These are phyloP conservation scores for Gallirallus australis DNA, from an alignment of 2,797 vertebrate genomes.

Conservation along the genomic window DNA sequence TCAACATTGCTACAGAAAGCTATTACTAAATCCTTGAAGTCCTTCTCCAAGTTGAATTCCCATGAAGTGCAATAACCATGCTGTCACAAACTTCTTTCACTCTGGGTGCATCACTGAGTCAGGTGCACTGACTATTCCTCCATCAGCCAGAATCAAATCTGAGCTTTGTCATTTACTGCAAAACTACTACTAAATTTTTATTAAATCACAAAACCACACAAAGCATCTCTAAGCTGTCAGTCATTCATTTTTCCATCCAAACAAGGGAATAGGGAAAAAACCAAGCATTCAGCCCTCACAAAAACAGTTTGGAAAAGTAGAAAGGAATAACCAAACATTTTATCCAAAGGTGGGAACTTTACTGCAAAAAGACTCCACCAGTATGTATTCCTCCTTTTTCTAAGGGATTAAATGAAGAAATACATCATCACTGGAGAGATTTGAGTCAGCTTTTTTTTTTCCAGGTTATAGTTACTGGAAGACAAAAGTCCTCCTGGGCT, in stretches of 20 bases:
- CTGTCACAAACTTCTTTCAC: not conserved
- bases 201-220: not conserved
- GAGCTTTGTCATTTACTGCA: not conserved
- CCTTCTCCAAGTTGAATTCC: not conserved
- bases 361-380: not conserved
- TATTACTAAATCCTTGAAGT: not conserved
- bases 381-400: not conserved
- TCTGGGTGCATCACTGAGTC: not conserved
- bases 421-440: not conserved
- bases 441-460: not conserved
- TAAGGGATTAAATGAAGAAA: not conserved
- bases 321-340: not conserved
- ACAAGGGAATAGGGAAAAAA: accelerated
- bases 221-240: not conserved
- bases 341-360: not conserved
- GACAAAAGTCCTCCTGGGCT: not conserved
- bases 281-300: not conserved
- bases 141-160: not conserved
- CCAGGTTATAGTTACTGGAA: not conserved
- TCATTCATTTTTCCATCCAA: not conserved
- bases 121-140: not conserved
- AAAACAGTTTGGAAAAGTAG: not conserved
- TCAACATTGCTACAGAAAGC: not conserved
- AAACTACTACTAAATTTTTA: not conserved
- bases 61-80: not conserved